Evolutionary conservation across 2,113 vertebrate species (phyloP).

Genomic region (Orycteropus afer): DNA sequence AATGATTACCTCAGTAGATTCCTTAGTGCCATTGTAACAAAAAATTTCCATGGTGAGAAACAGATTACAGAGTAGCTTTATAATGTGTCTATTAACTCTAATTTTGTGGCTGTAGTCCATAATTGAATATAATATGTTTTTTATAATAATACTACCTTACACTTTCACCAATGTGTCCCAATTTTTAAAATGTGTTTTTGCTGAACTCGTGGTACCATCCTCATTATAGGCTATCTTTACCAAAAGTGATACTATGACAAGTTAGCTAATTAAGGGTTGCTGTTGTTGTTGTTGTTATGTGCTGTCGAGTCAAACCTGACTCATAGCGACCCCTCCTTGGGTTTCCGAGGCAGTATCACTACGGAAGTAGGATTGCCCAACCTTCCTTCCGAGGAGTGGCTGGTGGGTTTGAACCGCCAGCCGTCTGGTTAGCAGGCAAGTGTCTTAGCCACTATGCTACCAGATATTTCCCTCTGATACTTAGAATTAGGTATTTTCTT

Average conservation of each 20-base stretch:
- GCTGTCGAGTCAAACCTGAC: too few species aligned
- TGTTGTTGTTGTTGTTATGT: too few species aligned
- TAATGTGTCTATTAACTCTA: slow-evolving; percentile 49
- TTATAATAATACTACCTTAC: background rate
- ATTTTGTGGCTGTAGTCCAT: slow-evolving; percentile 36
- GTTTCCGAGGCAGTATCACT: too few species aligned
- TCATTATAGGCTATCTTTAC: background rate
- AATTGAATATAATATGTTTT: background rate
- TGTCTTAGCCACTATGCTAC: too few species aligned
- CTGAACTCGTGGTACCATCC: background rate
- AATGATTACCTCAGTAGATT: background rate
- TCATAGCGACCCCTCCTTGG: too few species aligned
- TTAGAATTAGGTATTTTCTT: background rate
- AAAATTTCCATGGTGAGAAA: background rate
- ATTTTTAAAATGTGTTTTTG: slow-evolving; percentile 11
- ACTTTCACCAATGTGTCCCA: background rate
- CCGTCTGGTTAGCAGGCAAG: too few species aligned
- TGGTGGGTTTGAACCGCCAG: too few species aligned
- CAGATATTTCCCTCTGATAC: background rate
- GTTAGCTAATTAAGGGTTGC: background rate
- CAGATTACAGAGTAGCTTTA: background rate
- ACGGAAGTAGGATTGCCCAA: too few species aligned
- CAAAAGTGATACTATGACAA: background rate
- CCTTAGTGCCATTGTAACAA: background rate
- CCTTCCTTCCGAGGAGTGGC: too few species aligned